Conservation (phyloP, 2,113 vertebrate species). For the Nansenia antarctica region DNA sequence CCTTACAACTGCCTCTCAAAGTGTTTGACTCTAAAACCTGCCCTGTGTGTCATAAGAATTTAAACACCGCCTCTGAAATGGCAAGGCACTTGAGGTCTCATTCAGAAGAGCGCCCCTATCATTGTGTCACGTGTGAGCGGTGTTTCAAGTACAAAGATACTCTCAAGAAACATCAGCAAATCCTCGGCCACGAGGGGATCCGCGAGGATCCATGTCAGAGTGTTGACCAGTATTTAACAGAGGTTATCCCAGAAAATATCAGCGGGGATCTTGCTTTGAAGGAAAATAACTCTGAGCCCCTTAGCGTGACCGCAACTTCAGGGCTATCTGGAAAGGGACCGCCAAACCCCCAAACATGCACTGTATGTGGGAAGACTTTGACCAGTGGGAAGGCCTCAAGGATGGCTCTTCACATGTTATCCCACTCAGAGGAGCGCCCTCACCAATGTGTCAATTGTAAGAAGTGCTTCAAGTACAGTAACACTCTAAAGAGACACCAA, state of each 20-base stretch:
- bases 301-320: neutral
- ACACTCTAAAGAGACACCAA: conserved; percentile 70
- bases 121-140: conserved; percentile 66
- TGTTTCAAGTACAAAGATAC: conserved; percentile 73
- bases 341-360: conserved; percentile 45
- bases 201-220: conserved; percentile 61
- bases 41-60: conserved; percentile 59
- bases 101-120: conserved; percentile 64
- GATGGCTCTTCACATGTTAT: conserved; percentile 64
- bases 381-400: conserved; percentile 57
- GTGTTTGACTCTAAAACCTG: conserved; percentile 56
- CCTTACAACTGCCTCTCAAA: neutral
- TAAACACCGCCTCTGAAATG: conserved; percentile 63
- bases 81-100: conserved; percentile 66
- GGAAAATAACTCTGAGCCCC: neutral
- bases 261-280: neutral
- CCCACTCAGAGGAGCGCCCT: conserved; percentile 67
- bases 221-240: conserved; percentile 60
- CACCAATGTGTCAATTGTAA: conserved; percentile 70
- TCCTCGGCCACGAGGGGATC: conserved; percentile 66
- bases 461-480: conserved; percentile 69
- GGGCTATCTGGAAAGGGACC: conserved; percentile 30
- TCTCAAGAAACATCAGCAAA: conserved; percentile 71
- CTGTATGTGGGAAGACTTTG: conserved; percentile 50
- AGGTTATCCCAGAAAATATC: conserved; percentile 34